These are phyloP conservation scores for Umimayanthus chanpuru DNA, from an alignment of 92 coral and sea anemone genomes.

Conservation along the genomic window DNA sequence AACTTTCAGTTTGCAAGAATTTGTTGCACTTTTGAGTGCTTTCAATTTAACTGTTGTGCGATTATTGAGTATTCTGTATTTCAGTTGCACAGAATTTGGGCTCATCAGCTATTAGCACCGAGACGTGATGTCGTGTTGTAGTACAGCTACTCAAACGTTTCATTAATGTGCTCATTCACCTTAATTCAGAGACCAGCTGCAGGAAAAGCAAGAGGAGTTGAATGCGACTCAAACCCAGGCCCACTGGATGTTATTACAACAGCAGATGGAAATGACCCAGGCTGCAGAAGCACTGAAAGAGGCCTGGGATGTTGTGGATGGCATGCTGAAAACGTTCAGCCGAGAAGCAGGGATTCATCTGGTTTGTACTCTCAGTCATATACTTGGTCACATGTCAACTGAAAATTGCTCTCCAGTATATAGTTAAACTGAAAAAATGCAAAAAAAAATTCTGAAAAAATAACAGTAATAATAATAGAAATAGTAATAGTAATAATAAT, in stretches of 20 bases:
- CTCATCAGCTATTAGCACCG: too few relatives aligned
- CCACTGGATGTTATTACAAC: conserved; percentile 87
- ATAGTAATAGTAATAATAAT: background rate
- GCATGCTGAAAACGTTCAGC: conserved; percentile 62
- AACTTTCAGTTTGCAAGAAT: too few relatives aligned
- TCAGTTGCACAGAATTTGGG: background rate
- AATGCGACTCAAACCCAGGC: conserved; percentile 97
- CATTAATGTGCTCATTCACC: background rate
- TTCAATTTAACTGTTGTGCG: too few relatives aligned
- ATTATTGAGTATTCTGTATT: too few relatives aligned
- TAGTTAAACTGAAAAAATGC: too few relatives aligned
- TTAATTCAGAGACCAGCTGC: conserved; percentile 67
- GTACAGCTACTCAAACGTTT: too few relatives aligned
- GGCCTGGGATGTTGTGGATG: conserved; percentile 70
- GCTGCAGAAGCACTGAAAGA: conserved; percentile 73
- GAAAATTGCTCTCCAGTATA: too few relatives aligned
- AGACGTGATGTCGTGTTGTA: too few relatives aligned
- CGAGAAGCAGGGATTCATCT: conserved; percentile 38
- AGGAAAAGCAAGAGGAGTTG: conserved; percentile 93
- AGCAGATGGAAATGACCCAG: conserved; percentile 80
- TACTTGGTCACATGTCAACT: background rate
- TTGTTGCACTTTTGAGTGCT: too few relatives aligned
- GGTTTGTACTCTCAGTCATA: background rate
- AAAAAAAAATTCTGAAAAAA: too few relatives aligned
- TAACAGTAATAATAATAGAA: too few relatives aligned